Percentiles rank a stretch among this genome's conserved stretches.
Evolutionary conservation across 2,797 vertebrate species (phyloP).

Genomic region (Gambusia yucatana): DNA sequence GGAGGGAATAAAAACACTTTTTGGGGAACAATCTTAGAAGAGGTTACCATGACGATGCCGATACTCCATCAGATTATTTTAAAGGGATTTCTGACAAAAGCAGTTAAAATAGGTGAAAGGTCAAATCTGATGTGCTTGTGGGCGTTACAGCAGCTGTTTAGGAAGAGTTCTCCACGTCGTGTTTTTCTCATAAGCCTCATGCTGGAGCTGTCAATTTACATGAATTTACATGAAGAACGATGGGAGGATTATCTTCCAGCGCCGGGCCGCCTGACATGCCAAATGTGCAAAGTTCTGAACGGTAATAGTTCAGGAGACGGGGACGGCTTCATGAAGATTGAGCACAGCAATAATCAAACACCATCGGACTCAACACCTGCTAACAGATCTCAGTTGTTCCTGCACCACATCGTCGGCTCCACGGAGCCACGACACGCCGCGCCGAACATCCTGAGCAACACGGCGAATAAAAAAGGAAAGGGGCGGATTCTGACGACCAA

Average conservation of each 20-base stretch:
- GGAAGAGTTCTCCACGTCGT: slow-evolving; percentile 24
- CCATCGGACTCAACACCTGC: slow-evolving; percentile 74
- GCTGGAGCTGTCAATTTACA: slow-evolving; percentile 50
- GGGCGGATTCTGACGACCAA: slow-evolving; percentile 55
- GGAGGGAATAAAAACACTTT: background rate
- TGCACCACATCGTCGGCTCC: slow-evolving; percentile 13
- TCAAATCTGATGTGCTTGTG: background rate
- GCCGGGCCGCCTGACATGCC: slow-evolving; percentile 62
- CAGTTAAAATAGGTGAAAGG: background rate
- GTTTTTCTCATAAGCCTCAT: slow-evolving; percentile 21
- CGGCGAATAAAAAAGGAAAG: slow-evolving; percentile 40
- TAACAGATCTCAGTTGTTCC: slow-evolving; percentile 63
- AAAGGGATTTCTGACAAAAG: background rate
- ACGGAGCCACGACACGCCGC: slow-evolving; percentile 50
- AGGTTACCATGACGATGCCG: background rate
- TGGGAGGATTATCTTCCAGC: slow-evolving; percentile 63
- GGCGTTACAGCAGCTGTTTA: slow-evolving; percentile 18
- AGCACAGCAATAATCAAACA: slow-evolving; percentile 71
- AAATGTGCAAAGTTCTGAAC: slow-evolving; percentile 56
- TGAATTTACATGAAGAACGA: slow-evolving; percentile 63
- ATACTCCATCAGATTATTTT: background rate
- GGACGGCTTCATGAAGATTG: slow-evolving; percentile 71
- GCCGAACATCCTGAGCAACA: slow-evolving; percentile 54
- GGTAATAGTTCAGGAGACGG: slow-evolving; percentile 50
- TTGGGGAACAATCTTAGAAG: background rate